These are phyloP conservation scores for Paraplagusia blochii DNA, from an alignment of 2,113 vertebrate genomes.

Conservation along the genomic window DNA sequence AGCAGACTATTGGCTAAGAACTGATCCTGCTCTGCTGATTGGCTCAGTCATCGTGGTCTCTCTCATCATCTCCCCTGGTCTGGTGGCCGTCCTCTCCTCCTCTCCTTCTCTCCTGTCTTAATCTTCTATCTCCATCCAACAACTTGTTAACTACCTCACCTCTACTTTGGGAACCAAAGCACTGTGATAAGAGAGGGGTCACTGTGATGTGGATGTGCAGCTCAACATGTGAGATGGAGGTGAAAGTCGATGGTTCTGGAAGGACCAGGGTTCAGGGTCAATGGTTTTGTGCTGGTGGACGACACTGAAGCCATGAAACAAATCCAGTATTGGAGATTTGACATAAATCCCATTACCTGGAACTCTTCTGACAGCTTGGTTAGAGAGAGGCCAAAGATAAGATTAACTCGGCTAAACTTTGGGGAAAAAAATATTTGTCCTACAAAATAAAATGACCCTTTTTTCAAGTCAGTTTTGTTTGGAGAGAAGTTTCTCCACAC, in stretches of 20 bases:
- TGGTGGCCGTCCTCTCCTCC: no score
- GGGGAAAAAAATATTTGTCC: neutral
- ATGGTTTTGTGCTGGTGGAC: conserved; percentile 54
- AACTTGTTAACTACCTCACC: no score
- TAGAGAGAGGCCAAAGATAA: conserved; percentile 78
- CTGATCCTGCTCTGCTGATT: no score
- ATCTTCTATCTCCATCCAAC: no score
- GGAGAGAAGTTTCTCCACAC: conserved; percentile 42
- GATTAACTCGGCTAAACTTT: conserved; percentile 48
- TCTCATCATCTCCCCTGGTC: no score
- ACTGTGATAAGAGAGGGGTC: no score
- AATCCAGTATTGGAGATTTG: conserved; percentile 78
- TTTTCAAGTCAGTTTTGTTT: conserved; percentile 38
- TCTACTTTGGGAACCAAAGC: no score
- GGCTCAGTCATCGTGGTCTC: no score
- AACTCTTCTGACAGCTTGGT: conserved; percentile 82
- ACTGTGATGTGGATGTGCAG: conserved; percentile 33
- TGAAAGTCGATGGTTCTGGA: conserved; percentile 10
- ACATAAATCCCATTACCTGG: conserved; percentile 76
- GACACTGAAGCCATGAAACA: conserved; percentile 81
- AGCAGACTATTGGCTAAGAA: no score
- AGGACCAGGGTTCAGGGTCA: conserved; percentile 9
- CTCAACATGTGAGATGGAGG: conserved; percentile 29
- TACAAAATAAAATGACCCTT: conserved; percentile 15
- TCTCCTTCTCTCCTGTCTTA: no score